Base-by-base conservation (phyloP, 2,113 vertebrate genomes). In the Noctilio leporinus region DNA sequence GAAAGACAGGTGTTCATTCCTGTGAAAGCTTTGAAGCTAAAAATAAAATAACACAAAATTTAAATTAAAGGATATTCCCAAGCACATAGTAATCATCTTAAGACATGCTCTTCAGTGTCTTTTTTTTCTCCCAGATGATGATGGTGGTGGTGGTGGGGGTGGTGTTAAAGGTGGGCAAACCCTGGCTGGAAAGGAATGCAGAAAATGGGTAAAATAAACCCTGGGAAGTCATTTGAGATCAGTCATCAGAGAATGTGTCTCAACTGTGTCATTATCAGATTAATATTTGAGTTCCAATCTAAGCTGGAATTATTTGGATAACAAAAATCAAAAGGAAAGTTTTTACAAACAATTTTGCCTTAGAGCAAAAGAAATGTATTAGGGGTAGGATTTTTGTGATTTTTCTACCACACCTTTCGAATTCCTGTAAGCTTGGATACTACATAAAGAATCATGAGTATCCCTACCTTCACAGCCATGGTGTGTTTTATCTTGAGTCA, bases 1-100 rank as follows among this genome's bases (percentile, higher is more conserved):
- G 97, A 97, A 98, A 98, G 98, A 98, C 98, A 99, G 98, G 98
- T 99, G 98, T 98, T 98, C 98, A 98, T 98, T 98, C 98, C 98
- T 98, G 93, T 86, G 94, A 97, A 96, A 96, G 97, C 98, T 99
- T 98, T 99, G 98, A 98, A 99, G 98, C 97, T 98, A 97, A 98
- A 98, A 98, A 97, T 98, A 98, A 98, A 98, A 98, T 97, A 98
- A 98, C 98, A 97, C 96, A 97, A 98, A 98, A 98, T 98, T 98
- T 97, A 98, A 99, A 98, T 98, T 98, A 98, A 98, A 98, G 98
- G 98, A 98, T 98, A 98, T 98, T 98, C 97, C 95, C 97, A 95
- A 96, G 98, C 95, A 98, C 97, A 96, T 97, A 98, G 97, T 98
- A 99, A 98, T 99, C 98, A 98, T 97, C 98, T 98, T 98, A 98